A percentile compares a stretch with the other conserved stretches of the same genome.
phyloP scores from a whole-genome alignment of 2,113 vertebrate genomes.

The Anguilla japonica region DNA sequence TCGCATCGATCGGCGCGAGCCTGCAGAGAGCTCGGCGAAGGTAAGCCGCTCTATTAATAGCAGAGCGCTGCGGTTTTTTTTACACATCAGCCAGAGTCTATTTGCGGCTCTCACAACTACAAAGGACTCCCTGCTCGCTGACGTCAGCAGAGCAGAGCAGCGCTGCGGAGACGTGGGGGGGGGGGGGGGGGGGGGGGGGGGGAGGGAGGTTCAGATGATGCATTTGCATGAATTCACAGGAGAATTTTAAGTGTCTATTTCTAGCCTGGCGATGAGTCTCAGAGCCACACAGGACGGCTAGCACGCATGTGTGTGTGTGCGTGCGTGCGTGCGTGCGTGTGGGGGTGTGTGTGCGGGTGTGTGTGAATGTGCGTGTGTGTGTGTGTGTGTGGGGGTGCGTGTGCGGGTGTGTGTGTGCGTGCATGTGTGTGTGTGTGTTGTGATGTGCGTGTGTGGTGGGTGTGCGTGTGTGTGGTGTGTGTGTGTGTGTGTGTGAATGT shows the following conservation, averaged over 20 bases:
- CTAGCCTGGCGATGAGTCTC: conserved; percentile 34
- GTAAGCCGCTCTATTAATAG: conserved; percentile 72
- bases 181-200: not conserved
- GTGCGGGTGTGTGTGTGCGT: too few relatives aligned
- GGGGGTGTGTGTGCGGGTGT: not conserved
- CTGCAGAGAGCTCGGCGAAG: conserved; percentile 65
- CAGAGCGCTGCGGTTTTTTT: conserved; percentile 41
- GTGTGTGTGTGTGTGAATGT: conserved; percentile 6
- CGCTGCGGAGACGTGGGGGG: conserved; percentile 59
- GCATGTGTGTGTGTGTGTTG: too few relatives aligned
- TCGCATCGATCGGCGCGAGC: conserved; percentile 48
- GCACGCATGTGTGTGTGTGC: conserved; percentile 28
- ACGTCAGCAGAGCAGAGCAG: conserved; percentile 68
- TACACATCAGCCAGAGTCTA: conserved; percentile 70
- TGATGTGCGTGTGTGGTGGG: conserved; percentile 11
- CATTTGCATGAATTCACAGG: conserved; percentile 43
- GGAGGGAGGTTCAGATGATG: conserved; percentile 31
- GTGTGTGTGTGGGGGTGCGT: too few relatives aligned
- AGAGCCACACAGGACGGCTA: conserved; percentile 16
- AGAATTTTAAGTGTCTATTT: conserved; percentile 53
- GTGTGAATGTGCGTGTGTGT: too few relatives aligned
- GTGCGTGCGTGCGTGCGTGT: too few relatives aligned
- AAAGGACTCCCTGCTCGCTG: conserved; percentile 74
- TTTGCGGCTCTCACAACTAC: conserved; percentile 72
- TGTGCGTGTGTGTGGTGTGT: not conserved